Conservation (phyloP, 2,888 invertebrate genomes). For the Emmelina monodactyla region DNA sequence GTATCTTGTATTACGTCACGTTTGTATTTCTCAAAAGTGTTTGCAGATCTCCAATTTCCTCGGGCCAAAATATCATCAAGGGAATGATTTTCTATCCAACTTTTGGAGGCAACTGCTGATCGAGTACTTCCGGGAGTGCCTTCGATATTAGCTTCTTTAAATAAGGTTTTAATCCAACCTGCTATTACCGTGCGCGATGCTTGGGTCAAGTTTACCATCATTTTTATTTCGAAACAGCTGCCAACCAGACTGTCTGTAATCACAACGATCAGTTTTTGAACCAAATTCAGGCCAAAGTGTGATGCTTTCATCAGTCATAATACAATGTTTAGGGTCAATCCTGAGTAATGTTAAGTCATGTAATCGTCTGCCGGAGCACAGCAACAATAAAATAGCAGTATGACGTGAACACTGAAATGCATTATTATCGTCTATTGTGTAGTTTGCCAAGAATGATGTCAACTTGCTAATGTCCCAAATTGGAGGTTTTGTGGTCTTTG, state of each 20-base stretch:
- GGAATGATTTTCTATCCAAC: constrained; percentile 6
- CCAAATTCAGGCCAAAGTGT: constrained; percentile 5
- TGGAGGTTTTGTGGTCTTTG: constrained; percentile 6
- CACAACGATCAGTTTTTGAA: constrained; percentile 1
- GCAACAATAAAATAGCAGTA: neutral
- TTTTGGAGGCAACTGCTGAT: constrained; percentile 9
- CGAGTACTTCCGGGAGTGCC: constrained; percentile 7
- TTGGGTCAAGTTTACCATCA: constrained; percentile 2
- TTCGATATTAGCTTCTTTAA: constrained; percentile 5
- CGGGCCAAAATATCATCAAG: constrained; percentile 4
- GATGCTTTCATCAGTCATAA: neutral
- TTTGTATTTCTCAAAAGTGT: constrained; percentile 6
- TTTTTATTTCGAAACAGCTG: neutral
- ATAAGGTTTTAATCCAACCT: constrained; percentile 7
- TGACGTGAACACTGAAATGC: neutral
- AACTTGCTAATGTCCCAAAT: constrained; percentile 16
- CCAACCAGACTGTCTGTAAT: constrained; percentile 2
- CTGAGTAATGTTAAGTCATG: constrained; percentile 3
- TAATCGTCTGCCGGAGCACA: constrained; percentile 2
- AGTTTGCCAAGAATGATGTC: neutral
- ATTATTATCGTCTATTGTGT: neutral
- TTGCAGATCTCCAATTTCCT: constrained; percentile 5
- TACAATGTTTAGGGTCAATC: neutral
- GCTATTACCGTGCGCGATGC: constrained; percentile 10
- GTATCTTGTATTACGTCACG: constrained; percentile 2